Evolutionary conservation across 1,140 invertebrate genomes (phyloP).

Genomic region (Himalopsyche phryganea): DNA sequence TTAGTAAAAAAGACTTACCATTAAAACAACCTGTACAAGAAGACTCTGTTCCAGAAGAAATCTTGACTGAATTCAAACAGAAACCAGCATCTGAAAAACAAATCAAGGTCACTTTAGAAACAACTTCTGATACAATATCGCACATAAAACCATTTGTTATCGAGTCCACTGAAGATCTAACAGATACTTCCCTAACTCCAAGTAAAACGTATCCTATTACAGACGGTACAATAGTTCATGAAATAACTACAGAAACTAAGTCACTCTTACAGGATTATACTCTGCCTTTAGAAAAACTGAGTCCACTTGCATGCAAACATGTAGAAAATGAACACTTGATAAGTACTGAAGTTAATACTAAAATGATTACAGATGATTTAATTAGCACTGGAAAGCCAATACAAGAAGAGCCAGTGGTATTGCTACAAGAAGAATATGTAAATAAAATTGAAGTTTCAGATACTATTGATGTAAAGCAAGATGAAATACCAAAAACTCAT

Average conservation of each 20-base stretch:
- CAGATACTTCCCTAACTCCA: conserved; percentile 4
- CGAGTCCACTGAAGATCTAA: conserved; percentile 19
- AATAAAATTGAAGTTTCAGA: conserved; percentile 11
- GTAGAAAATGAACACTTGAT: conserved; percentile 28
- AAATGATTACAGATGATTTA: conserved; percentile 28
- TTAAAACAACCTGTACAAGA: conserved; percentile 1
- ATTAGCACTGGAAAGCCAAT: neutral
- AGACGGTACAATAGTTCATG: conserved; percentile 20
- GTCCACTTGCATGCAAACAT: conserved; percentile 3
- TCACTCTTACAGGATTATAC: conserved; percentile 27
- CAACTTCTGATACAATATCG: conserved; percentile 15
- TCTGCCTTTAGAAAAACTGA: conserved; percentile 5
- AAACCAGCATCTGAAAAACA: conserved; percentile 6
- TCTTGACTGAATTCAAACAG: conserved; percentile 11
- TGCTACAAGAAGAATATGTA: conserved; percentile 7
- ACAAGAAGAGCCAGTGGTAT: conserved; percentile 7
- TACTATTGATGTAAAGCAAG: conserved; percentile 11
- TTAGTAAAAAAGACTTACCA: neutral
- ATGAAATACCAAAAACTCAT: conserved; percentile 2
- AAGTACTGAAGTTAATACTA: conserved; percentile 28
- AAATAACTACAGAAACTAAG: conserved; percentile 19
- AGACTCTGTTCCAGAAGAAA: conserved; percentile 17
- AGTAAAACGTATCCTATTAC: conserved; percentile 22
- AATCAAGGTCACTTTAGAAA: conserved; percentile 15
- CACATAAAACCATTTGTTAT: conserved; percentile 18